Evolutionary conservation across 1,140 invertebrate species (phyloP).

Genomic region (Pinna nobilis): DNA sequence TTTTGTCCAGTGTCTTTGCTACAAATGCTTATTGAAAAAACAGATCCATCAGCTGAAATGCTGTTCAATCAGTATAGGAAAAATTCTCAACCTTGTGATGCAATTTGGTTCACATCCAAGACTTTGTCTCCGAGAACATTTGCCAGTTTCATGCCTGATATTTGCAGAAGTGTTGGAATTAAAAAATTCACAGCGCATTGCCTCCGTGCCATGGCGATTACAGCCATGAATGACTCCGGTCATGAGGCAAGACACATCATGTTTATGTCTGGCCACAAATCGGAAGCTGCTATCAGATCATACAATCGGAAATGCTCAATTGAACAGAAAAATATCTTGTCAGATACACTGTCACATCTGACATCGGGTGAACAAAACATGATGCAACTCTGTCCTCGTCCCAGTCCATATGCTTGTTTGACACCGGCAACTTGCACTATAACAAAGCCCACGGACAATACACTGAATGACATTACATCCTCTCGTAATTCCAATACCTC

Average conservation of each 20-base stretch:
- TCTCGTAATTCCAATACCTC: too few relatives aligned
- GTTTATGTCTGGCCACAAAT: conserved; percentile 24
- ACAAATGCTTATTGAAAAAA: conserved; percentile 12
- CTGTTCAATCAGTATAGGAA: conserved; percentile 30
- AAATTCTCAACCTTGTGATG: not conserved
- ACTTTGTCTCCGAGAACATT: not conserved
- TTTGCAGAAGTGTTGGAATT: conserved; percentile 3
- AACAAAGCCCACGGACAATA: too few relatives aligned
- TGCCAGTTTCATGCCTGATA: conserved; percentile 13
- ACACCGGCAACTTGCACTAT: too few relatives aligned
- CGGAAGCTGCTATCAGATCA: not conserved
- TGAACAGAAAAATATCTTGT: conserved; percentile 16
- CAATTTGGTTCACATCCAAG: conserved; percentile 12
- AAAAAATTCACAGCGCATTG: conserved; percentile 8
- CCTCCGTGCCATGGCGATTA: conserved; percentile 18
- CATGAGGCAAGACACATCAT: conserved; percentile 26
- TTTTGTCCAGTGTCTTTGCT: conserved; percentile 29
- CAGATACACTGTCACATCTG: too few relatives aligned
- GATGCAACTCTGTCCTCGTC: too few relatives aligned
- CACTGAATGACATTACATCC: too few relatives aligned
- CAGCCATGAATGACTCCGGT: conserved; percentile 18
- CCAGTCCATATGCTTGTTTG: too few relatives aligned
- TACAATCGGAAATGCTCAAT: conserved; percentile 2
- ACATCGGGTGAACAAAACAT: too few relatives aligned
- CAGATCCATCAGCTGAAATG: not conserved